Base-by-base conservation (phyloP, 2,888 invertebrate genomes). In the Kuschelorhynchus macadamiae region DNA sequence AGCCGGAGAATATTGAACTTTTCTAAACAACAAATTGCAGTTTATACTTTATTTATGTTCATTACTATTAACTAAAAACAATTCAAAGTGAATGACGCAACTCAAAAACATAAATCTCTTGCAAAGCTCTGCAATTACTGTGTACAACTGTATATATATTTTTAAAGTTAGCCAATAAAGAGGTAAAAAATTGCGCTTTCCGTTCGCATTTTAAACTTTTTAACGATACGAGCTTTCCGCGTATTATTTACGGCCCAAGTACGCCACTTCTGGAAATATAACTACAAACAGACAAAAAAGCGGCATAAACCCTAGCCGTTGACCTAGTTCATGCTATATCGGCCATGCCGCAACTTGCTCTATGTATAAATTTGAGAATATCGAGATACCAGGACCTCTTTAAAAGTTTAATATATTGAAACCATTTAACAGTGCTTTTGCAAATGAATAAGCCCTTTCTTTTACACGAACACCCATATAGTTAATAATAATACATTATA, bases 191-290 rank as follows among this genome's bases (percentile, higher is more conserved):
- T 42, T 42, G 50, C 17, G 42, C 57, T 49, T 50, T 57, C 41
- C 64, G 20, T 57, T 57, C 56, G 64, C 55, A 63, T 63, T 63
- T 63, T 56, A 56, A 55, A 57, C 42, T 64, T 64, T 56, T 64
- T 56, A 64, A 64, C 50, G 64, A 64, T 64, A 64, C 57, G 16
- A 44, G 64, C 64, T 64, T 57, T 64, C 64, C 57, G 50, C 64
- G 44, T 30, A 64, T 64, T 64, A 64, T 64, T 57, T 57, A 57
- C 64, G 64, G 64, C 57, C 49, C 42, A 57, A 64, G 42, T 64
- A 50, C 57, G 56, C 59, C 59, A 59, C 59, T 59, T 59, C 59
- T 47, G 47, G 25, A 59, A 33, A 59, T 59, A 59, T 32, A 59
- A 33, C 47, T 20, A 47, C 36, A 59, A 47, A 47, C 36, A 63